These are phyloP conservation scores for Anarsia innoxiella DNA, from an alignment of 2,888 invertebrate species.

Conservation along the genomic window DNA sequence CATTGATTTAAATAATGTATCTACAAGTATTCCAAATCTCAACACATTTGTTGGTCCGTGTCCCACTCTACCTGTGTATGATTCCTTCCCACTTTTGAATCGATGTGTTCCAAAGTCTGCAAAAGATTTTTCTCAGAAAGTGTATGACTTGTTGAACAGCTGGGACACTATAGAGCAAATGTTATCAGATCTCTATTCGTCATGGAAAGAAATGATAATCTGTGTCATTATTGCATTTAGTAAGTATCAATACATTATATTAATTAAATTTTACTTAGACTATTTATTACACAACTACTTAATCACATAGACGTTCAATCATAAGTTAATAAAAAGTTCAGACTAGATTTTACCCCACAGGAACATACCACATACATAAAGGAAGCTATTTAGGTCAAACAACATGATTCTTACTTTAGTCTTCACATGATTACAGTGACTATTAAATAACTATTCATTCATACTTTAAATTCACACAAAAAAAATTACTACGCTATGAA, in stretches of 20 bases:
- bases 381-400: too few species aligned
- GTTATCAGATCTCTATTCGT: constrained; percentile 89
- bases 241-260: constrained; percentile 76
- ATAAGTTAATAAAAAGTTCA: too few species aligned
- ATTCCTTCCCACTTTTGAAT: constrained; percentile 86
- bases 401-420: too few species aligned
- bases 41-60: constrained; percentile 81
- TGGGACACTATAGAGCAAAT: constrained; percentile 93
- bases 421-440: too few species aligned
- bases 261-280: too few species aligned
- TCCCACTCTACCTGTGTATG: constrained; percentile 85
- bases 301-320: too few species aligned
- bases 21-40: constrained; percentile 42
- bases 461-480: too few species aligned
- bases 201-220: constrained; percentile 89
- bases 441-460: too few species aligned
- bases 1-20: constrained; percentile 73
- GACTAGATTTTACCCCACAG: too few species aligned
- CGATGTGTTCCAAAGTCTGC: constrained; percentile 89
- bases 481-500: too few species aligned
- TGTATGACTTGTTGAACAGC: constrained; percentile 86
- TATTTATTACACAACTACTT: too few species aligned
- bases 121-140: constrained; percentile 77
- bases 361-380: too few species aligned
- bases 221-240: constrained; percentile 88